Base-by-base conservation (phyloP, 2,888 invertebrate genomes). In the Synanthedon myopaeformis region DNA sequence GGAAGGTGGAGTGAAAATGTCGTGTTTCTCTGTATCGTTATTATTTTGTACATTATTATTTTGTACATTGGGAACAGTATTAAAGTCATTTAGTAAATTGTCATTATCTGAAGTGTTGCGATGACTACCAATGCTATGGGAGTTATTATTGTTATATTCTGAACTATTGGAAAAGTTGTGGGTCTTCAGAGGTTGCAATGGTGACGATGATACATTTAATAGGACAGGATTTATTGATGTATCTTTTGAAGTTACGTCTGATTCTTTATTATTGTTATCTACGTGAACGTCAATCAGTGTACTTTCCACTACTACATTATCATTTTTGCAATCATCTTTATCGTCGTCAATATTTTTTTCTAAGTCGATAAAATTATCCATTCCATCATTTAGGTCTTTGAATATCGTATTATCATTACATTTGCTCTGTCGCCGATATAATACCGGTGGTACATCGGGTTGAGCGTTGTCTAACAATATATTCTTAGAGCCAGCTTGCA, bases 381-480 rank as follows among this genome's bases (percentile, higher is more conserved):
- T 63, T 13, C 79, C 81, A 54, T 86, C 86, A 56, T 71, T 74
- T 35, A 84, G 73, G 59, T 85, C 85, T 75, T 86, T 86, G 57
- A 84, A 85, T 53, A 86, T 74, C 2, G 81, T 72, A 58, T 78
- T 84, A 61, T 88, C 88, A 58, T 81, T 84, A 56, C 82, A 84
- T 60, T 84, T 88, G 58, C 82, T 89, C 58, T 91, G 90, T 10
- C 91, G 83, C 57, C 92, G 92, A 64, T 94, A 94, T 48, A 94
- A 80, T 41, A 94, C 91, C 0, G 94, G 94, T 12, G 92, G 91
- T 35, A 92, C 90, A 59, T 89, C 90, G 50, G 92, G 91, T 62
- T 93, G 92, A 41, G 92, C 92, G 65, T 94, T 94, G 74, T 94
- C 94, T 23, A 95, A 81, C 4, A 95, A 80, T 64, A 95, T 93